A percentile compares a stretch with the other conserved stretches of the same genome.
Evolutionary conservation across 2,888 invertebrate species (phyloP).

Genomic region (Bellardia bayeri): DNA sequence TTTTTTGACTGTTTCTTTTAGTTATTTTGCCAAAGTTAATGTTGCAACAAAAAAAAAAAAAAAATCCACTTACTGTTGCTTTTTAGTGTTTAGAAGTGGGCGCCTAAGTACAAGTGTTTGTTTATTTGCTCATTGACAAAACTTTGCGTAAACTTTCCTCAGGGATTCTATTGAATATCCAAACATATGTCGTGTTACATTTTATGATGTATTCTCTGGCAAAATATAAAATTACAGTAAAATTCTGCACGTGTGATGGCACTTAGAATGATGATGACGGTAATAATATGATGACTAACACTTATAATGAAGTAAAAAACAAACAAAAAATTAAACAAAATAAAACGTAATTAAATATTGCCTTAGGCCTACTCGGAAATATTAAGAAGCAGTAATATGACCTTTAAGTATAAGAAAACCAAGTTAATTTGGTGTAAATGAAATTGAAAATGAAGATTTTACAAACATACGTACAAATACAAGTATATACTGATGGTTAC

Average conservation of each 20-base stretch:
- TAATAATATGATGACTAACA: constrained; percentile 19
- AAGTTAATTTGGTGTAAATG: background rate
- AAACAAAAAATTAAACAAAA: background rate
- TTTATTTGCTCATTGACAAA: background rate
- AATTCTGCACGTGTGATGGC: constrained; percentile 27
- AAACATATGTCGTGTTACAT: constrained; percentile 23
- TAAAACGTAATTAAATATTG: constrained; percentile 7
- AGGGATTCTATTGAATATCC: constrained; percentile 1
- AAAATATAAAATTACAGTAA: constrained; percentile 6
- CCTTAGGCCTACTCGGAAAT: background rate
- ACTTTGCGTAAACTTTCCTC: constrained; percentile 20
- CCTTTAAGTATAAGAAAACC: background rate
- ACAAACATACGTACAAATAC: background rate
- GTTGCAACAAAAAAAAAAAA: background rate
- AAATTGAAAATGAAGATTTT: background rate
- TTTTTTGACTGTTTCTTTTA: background rate
- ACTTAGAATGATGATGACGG: constrained; percentile 26
- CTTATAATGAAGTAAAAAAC: background rate
- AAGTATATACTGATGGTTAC: background rate
- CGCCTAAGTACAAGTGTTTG: background rate
- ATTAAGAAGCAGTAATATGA: background rate
- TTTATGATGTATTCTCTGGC: background rate
- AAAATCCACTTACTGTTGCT: background rate
- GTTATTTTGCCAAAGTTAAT: constrained; percentile 6
- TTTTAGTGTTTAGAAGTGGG: background rate